Percentiles rank a stretch among this genome's conserved stretches.
phyloP scores from a whole-genome alignment of 2,113 vertebrate genomes.

The Chionodraco myersi region DNA sequence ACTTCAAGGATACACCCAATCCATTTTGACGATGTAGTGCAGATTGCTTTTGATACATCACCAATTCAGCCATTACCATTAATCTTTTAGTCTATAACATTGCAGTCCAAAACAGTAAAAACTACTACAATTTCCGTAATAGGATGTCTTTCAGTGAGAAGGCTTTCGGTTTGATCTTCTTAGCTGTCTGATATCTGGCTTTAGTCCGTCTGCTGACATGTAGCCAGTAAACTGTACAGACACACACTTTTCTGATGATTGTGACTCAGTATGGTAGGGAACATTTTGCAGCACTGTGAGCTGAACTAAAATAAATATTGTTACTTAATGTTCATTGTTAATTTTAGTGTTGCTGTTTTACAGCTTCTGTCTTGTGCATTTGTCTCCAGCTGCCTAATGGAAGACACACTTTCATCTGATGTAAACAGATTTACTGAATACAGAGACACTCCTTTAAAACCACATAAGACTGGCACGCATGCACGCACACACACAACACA shows the following conservation, averaged over 20 bases:
- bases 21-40: too few relatives aligned
- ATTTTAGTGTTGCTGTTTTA: conserved; percentile 25
- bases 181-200: conserved; percentile 1
- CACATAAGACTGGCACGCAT: conserved; percentile 21
- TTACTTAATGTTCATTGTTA: conserved; percentile 1
- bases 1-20: too few relatives aligned
- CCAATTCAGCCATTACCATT: too few relatives aligned
- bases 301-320: too few relatives aligned
- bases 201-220: neutral
- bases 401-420: conserved; percentile 36
- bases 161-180: neutral
- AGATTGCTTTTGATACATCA: too few relatives aligned
- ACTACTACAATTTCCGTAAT: too few relatives aligned
- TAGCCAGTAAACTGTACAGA: neutral
- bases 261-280: conserved; percentile 3
- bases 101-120: too few relatives aligned
- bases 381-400: conserved; percentile 31
- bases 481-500: neutral
- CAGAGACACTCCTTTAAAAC: conserved; percentile 35
- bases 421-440: conserved; percentile 44
- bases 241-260: neutral
- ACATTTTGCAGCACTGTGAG: neutral
- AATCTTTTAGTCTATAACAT: too few relatives aligned
- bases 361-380: conserved; percentile 17
- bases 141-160: neutral